Conservation (phyloP, 2,113 vertebrate genomes). For the Seriola aureovittata region DNA sequence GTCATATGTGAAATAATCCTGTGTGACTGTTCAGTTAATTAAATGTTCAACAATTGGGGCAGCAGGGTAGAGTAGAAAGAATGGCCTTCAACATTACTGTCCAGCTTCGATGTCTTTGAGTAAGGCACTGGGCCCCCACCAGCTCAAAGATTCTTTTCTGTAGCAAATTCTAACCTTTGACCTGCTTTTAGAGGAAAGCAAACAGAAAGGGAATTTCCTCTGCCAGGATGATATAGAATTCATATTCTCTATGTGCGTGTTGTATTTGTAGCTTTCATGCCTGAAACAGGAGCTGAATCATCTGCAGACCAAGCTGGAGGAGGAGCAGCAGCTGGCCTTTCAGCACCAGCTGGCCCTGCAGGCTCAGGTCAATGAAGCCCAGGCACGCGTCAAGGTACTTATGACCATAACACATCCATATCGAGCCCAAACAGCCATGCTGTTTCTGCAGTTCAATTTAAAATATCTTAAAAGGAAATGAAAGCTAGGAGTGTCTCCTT, state of each 20-base stretch:
- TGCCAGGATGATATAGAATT: neutral
- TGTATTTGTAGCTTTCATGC: constrained; percentile 59
- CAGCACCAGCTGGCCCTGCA: constrained; percentile 83
- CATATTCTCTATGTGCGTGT: neutral
- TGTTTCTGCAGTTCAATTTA: neutral
- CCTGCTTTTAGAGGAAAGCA: neutral
- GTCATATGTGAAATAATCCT: neutral
- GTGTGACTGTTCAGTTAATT: neutral
- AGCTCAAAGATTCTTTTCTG: neutral
- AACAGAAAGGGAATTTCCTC: neutral
- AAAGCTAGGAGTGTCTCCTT: neutral
- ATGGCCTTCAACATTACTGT: neutral
- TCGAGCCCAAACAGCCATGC: neutral
- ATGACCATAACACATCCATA: neutral
- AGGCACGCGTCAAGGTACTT: constrained; percentile 80
- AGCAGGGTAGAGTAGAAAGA: neutral
- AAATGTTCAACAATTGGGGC: neutral
- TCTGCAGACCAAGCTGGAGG: constrained; percentile 71
- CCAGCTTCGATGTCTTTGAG: neutral
- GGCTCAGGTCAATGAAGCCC: constrained; percentile 80
- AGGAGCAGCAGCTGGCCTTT: constrained; percentile 72
- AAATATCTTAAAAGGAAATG: neutral
- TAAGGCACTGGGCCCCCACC: neutral
- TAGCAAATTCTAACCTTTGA: neutral
- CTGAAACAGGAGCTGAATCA: constrained; percentile 75